These are phyloP conservation scores for Teleiodes luculella DNA, from an alignment of 2,888 invertebrate species.

Conservation along the genomic window DNA sequence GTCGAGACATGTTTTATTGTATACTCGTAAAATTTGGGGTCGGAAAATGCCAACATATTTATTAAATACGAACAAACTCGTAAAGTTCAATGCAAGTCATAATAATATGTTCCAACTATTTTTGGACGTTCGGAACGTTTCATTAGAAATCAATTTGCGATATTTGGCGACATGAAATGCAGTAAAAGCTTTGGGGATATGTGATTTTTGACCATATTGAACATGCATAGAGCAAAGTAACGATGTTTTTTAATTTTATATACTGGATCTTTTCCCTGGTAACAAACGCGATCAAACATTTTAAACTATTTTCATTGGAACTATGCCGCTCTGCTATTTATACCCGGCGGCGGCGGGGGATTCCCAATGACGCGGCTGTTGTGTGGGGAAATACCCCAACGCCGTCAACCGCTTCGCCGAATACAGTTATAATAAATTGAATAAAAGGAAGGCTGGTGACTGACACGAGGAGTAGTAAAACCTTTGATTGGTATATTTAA, in stretches of 20 bases:
- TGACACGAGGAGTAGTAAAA: slow-evolving; percentile 42
- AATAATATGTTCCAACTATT: slow-evolving; percentile 67
- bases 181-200: no score
- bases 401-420: slow-evolving; percentile 58
- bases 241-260: no score
- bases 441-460: slow-evolving; percentile 62
- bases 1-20: slow-evolving; percentile 79
- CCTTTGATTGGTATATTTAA: no score
- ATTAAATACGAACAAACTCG: slow-evolving; percentile 76
- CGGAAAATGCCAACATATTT: slow-evolving; percentile 76
- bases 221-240: no score
- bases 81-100: slow-evolving; percentile 72
- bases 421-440: slow-evolving; percentile 67
- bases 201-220: not conserved
- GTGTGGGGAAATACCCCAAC: slow-evolving; percentile 40
- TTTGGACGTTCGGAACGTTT: slow-evolving; percentile 38
- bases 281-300: slow-evolving; percentile 17
- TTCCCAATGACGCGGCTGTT: slow-evolving; percentile 54
- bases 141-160: not conserved
- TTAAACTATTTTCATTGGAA: slow-evolving; percentile 36
- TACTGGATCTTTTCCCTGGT: no score
- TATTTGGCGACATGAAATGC: not conserved
- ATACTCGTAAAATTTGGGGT: slow-evolving; percentile 74
- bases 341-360: slow-evolving; percentile 42
- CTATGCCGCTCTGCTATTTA: slow-evolving; percentile 56